A percentile compares a stretch with the other conserved stretches of the same genome.
These are phyloP conservation scores for Adoxophyes honmai DNA, from an alignment of 1,140 invertebrate genomes.

Conservation along the genomic window DNA sequence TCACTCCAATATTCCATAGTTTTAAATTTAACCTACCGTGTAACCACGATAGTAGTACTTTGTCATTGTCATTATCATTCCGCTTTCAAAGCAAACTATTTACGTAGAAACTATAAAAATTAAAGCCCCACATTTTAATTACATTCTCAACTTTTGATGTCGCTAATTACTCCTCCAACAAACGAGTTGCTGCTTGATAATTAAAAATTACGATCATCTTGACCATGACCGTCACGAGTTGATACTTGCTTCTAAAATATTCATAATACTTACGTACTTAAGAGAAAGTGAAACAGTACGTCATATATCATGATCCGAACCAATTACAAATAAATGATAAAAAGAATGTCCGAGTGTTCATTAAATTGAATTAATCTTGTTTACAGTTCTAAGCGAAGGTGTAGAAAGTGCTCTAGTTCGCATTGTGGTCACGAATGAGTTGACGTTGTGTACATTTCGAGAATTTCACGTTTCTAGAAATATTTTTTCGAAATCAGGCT, in stretches of 20 bases:
- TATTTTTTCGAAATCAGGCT: background rate
- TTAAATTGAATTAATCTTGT: conserved; percentile 7
- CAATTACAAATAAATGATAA: background rate
- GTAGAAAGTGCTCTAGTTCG: conserved; percentile 8
- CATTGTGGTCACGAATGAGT: conserved; percentile 12
- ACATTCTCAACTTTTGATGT: no score
- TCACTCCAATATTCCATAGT: no score
- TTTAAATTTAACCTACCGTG: no score
- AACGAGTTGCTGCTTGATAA: background rate
- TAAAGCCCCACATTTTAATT: no score
- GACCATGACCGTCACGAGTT: background rate
- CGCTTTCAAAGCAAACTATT: no score
- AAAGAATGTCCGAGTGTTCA: background rate
- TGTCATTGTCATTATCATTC: no score
- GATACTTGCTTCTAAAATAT: no score
- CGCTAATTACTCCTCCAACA: background rate
- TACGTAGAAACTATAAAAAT: no score
- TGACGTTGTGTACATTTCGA: conserved; percentile 2
- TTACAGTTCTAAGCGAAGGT: background rate
- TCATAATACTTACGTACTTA: background rate
- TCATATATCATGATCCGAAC: conserved; percentile 8
- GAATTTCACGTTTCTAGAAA: background rate
- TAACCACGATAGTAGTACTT: no score
- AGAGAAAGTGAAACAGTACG: conserved; percentile 6
- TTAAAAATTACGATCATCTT: background rate